Base-by-base conservation (phyloP, 2,888 invertebrate species). In the Pachycephus smyrnensis region DNA sequence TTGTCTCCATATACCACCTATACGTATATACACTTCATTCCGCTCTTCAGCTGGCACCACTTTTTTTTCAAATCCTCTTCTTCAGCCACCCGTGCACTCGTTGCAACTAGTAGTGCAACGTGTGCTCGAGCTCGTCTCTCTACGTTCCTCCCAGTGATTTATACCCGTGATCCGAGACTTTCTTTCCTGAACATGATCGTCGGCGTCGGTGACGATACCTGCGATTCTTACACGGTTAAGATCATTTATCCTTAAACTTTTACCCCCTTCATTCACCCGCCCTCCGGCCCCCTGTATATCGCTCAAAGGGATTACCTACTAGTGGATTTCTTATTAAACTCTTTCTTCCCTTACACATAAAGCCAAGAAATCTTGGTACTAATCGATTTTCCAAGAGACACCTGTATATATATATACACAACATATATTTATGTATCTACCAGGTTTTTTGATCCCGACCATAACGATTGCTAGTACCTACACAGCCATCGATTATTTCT, bases 1-100 rank as follows among this genome's bases (percentile, higher is more conserved):
- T 71, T 75, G 79, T 75, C 74, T 40, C 79, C 75, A 68, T n/a
- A 75, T 74, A 78, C 75, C 78, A 78, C 78, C 76, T 78, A 55
- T 55, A 55, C 23, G 23, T 55, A 40, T 15, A 40, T 40, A 40
- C 4, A 55, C 40, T 55, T 15, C 40, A 55, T 55, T 55, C 40
- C 23, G 23, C 40, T 55, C 40, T 55, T 55, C 40, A 55, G 40
- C 40, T 55, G 40, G 40, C 40, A 55, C 40, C 40, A 55, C 40
- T 55, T 55, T 55, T 55, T 55, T 55, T 23, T 6, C 23, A 55
- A 55, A 55, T 55, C 40, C 40, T 55, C 40, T 55, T 55, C 40
- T 55, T 55, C 40, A 55, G 40, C 40, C 40, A 55, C 40, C 40
- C 40, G 40, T 55, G 40, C 40, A 55, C 40, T 55, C 40, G 40